Evolutionary conservation across 2,888 invertebrate genomes (phyloP).

Genomic region (Plebejus argus): DNA sequence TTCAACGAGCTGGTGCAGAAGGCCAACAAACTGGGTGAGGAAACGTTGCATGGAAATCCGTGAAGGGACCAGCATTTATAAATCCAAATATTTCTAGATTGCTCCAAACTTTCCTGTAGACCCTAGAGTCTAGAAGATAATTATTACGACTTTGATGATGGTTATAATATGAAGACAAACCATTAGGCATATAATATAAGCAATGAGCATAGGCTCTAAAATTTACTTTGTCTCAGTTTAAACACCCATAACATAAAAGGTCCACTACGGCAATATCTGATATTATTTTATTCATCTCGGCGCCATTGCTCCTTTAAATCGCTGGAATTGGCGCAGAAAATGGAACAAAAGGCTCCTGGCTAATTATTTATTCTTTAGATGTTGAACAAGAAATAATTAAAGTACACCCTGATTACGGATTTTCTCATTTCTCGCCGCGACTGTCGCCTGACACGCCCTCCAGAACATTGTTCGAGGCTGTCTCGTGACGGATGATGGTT

Average conservation of each 20-base stretch:
- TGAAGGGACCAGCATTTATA: too few species aligned
- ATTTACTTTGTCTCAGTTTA: not conserved
- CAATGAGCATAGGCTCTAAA: not conserved
- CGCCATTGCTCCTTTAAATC: slow-evolving; percentile 20
- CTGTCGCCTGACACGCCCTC: not conserved
- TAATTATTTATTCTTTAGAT: slow-evolving; percentile 31
- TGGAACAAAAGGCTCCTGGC: slow-evolving; percentile 9
- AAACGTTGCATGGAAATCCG: not conserved
- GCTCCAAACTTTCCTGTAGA: too few species aligned
- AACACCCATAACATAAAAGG: not conserved
- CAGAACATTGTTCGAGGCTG: not conserved
- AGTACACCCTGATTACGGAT: slow-evolving; percentile 20
- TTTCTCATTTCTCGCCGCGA: slow-evolving; percentile 12
- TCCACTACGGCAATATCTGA: not conserved
- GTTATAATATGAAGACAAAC: too few species aligned
- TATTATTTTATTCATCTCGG: not conserved
- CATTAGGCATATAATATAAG: too few species aligned
- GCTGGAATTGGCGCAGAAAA: slow-evolving; percentile 7
- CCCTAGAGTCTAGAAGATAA: too few species aligned
- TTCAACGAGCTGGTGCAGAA: slow-evolving; percentile 79
- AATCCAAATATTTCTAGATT: too few species aligned
- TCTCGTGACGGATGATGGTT: not conserved
- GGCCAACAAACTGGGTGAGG: slow-evolving; percentile 69
- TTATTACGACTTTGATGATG: too few species aligned
- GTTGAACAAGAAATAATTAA: slow-evolving; percentile 25